Conservation (phyloP, 2,797 vertebrate species). For the Melopsittacus undulatus region DNA sequence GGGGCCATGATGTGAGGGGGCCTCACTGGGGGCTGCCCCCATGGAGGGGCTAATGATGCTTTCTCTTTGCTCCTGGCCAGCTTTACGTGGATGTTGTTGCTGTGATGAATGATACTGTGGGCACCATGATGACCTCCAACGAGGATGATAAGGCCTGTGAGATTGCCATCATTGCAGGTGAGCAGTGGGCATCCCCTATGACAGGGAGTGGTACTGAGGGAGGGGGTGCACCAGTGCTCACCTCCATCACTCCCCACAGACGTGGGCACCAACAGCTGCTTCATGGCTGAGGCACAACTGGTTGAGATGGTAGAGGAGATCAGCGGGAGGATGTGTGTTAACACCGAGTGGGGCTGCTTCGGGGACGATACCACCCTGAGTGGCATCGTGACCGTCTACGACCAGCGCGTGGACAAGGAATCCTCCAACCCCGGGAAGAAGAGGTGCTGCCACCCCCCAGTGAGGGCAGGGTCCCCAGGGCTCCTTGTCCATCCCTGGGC, state of each 20-base stretch:
- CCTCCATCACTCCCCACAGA: slow-evolving; percentile 32
- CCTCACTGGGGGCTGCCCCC: too few species aligned
- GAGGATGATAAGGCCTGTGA: slow-evolving; percentile 76
- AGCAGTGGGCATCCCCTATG: fast-evolving
- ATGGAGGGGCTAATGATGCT: neutral
- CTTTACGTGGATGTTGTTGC: slow-evolving; percentile 78
- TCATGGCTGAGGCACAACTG: slow-evolving; percentile 84
- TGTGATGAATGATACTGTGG: slow-evolving; percentile 86
- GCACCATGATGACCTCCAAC: slow-evolving; percentile 87
- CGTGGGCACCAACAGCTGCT: slow-evolving; percentile 86
- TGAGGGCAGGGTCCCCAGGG: neutral
- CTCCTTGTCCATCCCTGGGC: neutral
- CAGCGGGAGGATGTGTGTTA: slow-evolving; percentile 82
- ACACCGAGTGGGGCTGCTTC: slow-evolving; percentile 86
- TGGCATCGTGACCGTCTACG: slow-evolving; percentile 77
- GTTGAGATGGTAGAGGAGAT: slow-evolving; percentile 75
- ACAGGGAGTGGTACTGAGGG: neutral
- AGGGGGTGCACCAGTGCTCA: fast-evolving
- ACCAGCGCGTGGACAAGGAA: slow-evolving; percentile 73
- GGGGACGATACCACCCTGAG: slow-evolving; percentile 74
- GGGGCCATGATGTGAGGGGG: fast-evolving
- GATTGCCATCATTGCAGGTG: slow-evolving; percentile 82
- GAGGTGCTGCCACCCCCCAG: slow-evolving; percentile 58
- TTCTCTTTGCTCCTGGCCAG: slow-evolving; percentile 43
- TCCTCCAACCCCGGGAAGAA: slow-evolving; percentile 78